Percentiles rank a stretch among this genome's conserved stretches.
Conservation (phyloP, 2,888 invertebrate genomes). For the Lasioglossum figueresi region DNA sequence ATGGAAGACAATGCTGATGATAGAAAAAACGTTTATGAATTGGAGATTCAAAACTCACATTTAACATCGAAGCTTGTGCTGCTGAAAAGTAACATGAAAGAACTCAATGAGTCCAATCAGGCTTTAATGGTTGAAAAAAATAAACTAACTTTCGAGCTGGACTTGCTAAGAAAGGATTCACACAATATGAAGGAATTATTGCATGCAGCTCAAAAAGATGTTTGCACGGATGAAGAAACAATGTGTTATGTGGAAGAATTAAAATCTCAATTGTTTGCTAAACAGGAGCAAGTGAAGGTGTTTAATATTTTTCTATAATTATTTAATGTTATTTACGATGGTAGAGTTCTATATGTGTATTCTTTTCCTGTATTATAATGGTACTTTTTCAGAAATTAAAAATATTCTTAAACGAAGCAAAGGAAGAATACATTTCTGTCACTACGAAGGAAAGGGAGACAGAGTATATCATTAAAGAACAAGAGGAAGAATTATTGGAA, state of each 20-base stretch:
- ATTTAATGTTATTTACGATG: background rate
- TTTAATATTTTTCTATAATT: background rate
- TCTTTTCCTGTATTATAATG: constrained; percentile 10
- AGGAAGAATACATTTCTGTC: constrained; percentile 78
- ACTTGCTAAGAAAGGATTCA: constrained; percentile 72
- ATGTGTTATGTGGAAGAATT: constrained; percentile 72
- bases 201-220: constrained; percentile 68
- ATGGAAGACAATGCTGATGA: constrained; percentile 43
- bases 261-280: constrained; percentile 67
- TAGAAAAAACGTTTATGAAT: constrained; percentile 55
- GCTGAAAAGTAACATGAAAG: constrained; percentile 69
- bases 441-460: constrained; percentile 67
- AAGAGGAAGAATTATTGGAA: constrained; percentile 70
- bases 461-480: constrained; percentile 68
- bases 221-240: constrained; percentile 58
- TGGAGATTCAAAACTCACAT: constrained; percentile 73
- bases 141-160: constrained; percentile 72
- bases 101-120: constrained; percentile 72
- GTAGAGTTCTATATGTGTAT: background rate
- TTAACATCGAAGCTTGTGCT: constrained; percentile 71
- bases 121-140: constrained; percentile 71
- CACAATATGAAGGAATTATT: constrained; percentile 71
- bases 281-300: constrained; percentile 77
- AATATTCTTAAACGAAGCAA: constrained; percentile 79
- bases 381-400: constrained; percentile 73